These are phyloP conservation scores for Pelodytes ibericus DNA, from an alignment of 2,797 vertebrate genomes.

Conservation along the genomic window DNA sequence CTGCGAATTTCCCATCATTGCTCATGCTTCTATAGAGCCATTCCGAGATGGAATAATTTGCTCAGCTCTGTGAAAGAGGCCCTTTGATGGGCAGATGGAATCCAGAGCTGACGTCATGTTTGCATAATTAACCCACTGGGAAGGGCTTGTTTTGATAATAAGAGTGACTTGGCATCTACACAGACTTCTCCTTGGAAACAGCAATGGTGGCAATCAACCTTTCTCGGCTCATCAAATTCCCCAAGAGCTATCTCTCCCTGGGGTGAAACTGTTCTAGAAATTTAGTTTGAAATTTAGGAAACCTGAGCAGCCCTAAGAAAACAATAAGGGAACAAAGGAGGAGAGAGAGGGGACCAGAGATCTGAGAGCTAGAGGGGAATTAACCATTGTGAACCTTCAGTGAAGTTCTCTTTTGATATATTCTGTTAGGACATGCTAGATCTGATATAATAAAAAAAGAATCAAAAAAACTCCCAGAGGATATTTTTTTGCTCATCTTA, in stretches of 20 bases:
- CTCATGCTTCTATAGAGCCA: too few species aligned
- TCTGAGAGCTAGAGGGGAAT: constrained; percentile 30
- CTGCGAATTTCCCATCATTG: too few species aligned
- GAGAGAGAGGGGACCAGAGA: background rate
- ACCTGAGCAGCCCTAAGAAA: constrained; percentile 7
- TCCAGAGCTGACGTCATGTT: too few species aligned
- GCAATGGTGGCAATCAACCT: constrained; percentile 50
- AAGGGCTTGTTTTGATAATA: too few species aligned
- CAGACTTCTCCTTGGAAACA: background rate
- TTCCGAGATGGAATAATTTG: too few species aligned
- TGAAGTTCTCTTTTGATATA: constrained; percentile 3
- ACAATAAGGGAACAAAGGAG: constrained; percentile 43
- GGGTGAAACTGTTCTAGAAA: constrained; percentile 50
- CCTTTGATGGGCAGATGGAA: too few species aligned
- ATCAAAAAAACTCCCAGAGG: constrained; percentile 10
- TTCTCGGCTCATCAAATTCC: constrained; percentile 57
- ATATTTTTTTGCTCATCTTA: constrained; percentile 14
- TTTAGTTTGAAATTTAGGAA: constrained; percentile 60
- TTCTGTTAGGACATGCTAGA: constrained; percentile 19
- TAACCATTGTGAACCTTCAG: constrained; percentile 21
- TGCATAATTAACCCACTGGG: too few species aligned
- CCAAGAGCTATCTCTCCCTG: background rate
- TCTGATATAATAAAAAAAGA: constrained; percentile 27
- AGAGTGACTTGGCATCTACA: background rate
- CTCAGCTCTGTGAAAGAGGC: too few species aligned